Percentiles rank a stretch among this genome's conserved stretches.
Conservation (phyloP, 2,888 invertebrate genomes). For the Chymomyza fuscimana region DNA sequence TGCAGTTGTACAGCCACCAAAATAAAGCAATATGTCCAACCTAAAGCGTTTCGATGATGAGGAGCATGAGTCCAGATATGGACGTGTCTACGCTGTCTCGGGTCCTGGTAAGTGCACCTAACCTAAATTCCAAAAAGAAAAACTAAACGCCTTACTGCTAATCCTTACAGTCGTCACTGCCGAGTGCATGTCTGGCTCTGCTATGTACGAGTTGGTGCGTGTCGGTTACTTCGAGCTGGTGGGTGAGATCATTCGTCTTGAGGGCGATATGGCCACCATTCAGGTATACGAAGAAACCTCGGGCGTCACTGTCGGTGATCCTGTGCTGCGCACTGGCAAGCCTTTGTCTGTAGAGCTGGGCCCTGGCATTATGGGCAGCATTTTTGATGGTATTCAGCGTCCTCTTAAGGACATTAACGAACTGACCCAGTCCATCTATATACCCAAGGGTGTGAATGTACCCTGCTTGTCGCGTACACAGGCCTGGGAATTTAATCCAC, state of each 20-base stretch:
- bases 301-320: constrained; percentile 99
- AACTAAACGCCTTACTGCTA: not conserved
- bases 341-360: constrained; percentile 99
- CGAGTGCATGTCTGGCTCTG: constrained; percentile 99
- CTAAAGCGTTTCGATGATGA: constrained; percentile 89
- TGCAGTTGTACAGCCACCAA: constrained; percentile 52
- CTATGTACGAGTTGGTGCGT: constrained; percentile 99
- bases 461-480: constrained; percentile 91
- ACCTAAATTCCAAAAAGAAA: not conserved
- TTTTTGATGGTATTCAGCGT: constrained; percentile 99
- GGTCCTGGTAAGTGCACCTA: constrained; percentile 89
- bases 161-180: constrained; percentile 94
- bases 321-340: constrained; percentile 98
- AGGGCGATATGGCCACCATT: constrained; percentile 99
- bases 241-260: constrained; percentile 99
- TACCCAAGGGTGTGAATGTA: constrained; percentile 98
- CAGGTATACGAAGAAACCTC: constrained; percentile 98
- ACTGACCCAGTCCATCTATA: constrained; percentile 97
- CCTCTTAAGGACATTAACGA: constrained; percentile 98
- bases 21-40: constrained; percentile 82
- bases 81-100: constrained; percentile 98
- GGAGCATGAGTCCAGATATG: constrained; percentile 93
- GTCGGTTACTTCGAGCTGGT: constrained; percentile 99
- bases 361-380: constrained; percentile 99
- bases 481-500: constrained; percentile 96